A percentile compares a stretch with the other conserved stretches of the same genome.
Conservation (phyloP, 2,888 invertebrate genomes). For the Galerucella calmariensis region DNA sequence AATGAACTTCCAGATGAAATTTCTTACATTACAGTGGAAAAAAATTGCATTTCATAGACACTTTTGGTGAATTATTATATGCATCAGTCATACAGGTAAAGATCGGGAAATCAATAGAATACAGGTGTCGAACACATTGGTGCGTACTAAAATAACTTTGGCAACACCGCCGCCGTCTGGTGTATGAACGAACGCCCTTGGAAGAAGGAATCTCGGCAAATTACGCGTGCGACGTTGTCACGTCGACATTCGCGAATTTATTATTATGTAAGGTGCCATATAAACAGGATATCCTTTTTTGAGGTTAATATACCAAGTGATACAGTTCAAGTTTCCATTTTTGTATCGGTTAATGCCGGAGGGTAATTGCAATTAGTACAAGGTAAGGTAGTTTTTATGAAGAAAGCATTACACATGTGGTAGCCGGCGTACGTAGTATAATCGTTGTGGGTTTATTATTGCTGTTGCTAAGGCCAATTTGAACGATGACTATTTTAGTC, state of each 20-base stretch:
- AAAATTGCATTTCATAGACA: too few species aligned
- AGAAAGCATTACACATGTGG: slow-evolving; percentile 8
- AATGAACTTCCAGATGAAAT: too few species aligned
- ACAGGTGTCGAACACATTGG: neutral
- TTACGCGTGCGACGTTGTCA: slow-evolving; percentile 38
- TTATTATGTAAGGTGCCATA: slow-evolving; percentile 32
- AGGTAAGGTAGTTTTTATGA: slow-evolving; percentile 22
- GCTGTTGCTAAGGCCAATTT: neutral
- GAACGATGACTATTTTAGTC: too few species aligned
- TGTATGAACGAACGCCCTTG: slow-evolving; percentile 51
- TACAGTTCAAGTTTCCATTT: slow-evolving; percentile 29
- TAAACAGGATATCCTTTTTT: slow-evolving; percentile 27
- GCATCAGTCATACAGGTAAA: neutral
- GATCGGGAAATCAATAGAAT: neutral
- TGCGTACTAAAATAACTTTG: neutral
- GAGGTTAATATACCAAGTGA: slow-evolving; percentile 25
- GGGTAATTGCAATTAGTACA: slow-evolving; percentile 20
- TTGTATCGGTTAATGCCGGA: slow-evolving; percentile 7
- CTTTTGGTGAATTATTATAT: neutral
- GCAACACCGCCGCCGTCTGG: slow-evolving; percentile 39
- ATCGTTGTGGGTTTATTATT: neutral
- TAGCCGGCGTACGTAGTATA: neutral
- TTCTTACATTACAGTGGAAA: too few species aligned
- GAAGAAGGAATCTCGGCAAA: slow-evolving; percentile 48
- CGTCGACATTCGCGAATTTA: slow-evolving; percentile 19